Conservation (phyloP, 2,888 invertebrate genomes). For the Lasiommata megera region DNA sequence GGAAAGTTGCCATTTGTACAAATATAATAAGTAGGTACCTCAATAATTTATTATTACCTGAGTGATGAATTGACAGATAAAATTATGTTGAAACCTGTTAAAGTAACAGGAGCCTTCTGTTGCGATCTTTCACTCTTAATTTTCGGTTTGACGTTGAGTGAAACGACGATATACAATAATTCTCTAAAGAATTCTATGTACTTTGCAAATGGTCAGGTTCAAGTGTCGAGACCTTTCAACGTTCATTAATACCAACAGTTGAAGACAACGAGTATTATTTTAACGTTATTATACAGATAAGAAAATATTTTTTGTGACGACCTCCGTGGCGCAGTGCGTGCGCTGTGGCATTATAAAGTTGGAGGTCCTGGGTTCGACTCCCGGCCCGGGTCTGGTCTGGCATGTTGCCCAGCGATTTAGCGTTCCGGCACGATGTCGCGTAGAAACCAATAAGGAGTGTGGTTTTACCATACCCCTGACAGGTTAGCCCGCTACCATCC, state of each 20-base stretch:
- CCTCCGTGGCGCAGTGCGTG: too few species aligned
- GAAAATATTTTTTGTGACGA: too few species aligned
- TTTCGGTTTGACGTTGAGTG: constrained; percentile 1
- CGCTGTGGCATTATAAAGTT: too few species aligned
- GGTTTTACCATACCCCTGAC: too few species aligned
- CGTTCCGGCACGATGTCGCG: too few species aligned
- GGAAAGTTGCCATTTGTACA: background rate
- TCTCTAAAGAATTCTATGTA: background rate
- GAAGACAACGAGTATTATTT: background rate
- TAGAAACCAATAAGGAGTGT: too few species aligned
- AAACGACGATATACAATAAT: background rate
- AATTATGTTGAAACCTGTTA: background rate
- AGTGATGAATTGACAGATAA: background rate
- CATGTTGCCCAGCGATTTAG: too few species aligned
- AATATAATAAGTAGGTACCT: background rate
- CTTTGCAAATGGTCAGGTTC: background rate
- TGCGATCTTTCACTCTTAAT: background rate
- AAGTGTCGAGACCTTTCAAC: background rate
- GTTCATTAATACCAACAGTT: background rate
- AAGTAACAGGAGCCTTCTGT: background rate
- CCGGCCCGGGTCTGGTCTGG: too few species aligned
- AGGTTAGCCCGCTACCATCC: too few species aligned
- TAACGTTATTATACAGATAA: too few species aligned
- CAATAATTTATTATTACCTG: background rate
- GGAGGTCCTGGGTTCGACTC: too few species aligned